phyloP scores from a whole-genome alignment of 2,888 invertebrate genomes.

The Drepanosiphum platanoidis region DNA sequence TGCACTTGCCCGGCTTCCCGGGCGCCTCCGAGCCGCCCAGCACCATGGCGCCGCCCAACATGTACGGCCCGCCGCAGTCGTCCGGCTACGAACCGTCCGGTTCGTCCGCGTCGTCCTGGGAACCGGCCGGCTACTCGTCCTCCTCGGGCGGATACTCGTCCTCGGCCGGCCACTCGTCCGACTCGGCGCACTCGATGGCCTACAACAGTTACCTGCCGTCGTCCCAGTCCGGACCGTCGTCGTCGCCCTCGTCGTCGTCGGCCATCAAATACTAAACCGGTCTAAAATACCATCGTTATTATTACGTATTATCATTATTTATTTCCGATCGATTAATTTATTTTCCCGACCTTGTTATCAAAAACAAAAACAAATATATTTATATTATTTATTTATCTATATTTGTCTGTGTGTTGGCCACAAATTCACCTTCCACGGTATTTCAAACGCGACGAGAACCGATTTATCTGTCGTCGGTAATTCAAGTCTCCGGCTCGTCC shows the following conservation, averaged over 20 bases:
- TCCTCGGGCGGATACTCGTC: slow-evolving; percentile 14
- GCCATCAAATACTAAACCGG: slow-evolving; percentile 20
- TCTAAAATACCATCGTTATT: not conserved
- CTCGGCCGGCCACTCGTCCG: slow-evolving; percentile 40
- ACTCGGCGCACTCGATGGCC: slow-evolving; percentile 65
- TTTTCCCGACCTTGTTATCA: not conserved
- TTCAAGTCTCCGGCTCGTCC: too few relatives aligned
- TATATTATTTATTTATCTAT: not conserved
- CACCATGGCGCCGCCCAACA: slow-evolving; percentile 70
- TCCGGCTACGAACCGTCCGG: slow-evolving; percentile 62
- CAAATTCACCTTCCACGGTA: too few relatives aligned
- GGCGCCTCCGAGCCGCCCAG: slow-evolving; percentile 55
- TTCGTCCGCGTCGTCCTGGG: slow-evolving; percentile 59
- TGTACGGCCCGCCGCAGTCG: slow-evolving; percentile 74
- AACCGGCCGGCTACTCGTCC: slow-evolving; percentile 11
- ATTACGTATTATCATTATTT: slow-evolving; percentile 6
- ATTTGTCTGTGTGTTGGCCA: too few relatives aligned
- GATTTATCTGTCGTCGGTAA: too few relatives aligned
- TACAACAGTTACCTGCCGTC: slow-evolving; percentile 69
- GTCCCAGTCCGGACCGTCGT: slow-evolving; percentile 72
- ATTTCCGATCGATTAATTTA: not conserved
- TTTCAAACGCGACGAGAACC: too few relatives aligned
- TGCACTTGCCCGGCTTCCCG: slow-evolving; percentile 56
- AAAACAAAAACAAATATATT: not conserved
- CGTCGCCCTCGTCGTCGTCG: slow-evolving; percentile 41